Evolutionary conservation across 2,888 invertebrate species (phyloP).

Genomic region (Zaprionus bogoriensis): DNA sequence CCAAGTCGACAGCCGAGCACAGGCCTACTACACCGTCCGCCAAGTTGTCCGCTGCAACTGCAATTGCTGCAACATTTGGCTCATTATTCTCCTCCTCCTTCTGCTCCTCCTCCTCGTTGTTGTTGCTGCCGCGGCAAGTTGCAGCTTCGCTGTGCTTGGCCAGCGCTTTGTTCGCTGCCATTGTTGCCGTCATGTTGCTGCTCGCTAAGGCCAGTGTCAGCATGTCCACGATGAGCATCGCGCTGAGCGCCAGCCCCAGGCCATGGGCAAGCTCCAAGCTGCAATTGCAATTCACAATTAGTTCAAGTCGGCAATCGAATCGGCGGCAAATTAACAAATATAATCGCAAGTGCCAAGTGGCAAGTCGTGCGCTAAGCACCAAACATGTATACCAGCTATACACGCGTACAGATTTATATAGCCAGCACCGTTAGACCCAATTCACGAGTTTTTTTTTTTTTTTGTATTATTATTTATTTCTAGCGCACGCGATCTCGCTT

Average conservation of each 20-base stretch:
- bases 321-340: background rate
- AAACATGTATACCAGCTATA: background rate
- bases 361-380: background rate
- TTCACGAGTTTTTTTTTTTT: background rate
- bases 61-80: slow-evolving; percentile 2
- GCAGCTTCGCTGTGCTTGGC: slow-evolving; percentile 49
- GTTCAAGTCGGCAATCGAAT: slow-evolving; percentile 24
- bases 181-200: slow-evolving; percentile 47
- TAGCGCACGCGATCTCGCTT: slow-evolving; percentile 1
- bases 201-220: slow-evolving; percentile 64
- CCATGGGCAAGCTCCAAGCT: slow-evolving; percentile 16
- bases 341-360: slow-evolving; percentile 6
- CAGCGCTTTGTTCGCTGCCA: slow-evolving; percentile 31
- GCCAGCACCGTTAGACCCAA: slow-evolving; percentile 10
- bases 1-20: slow-evolving; percentile 27
- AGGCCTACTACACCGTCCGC: slow-evolving; percentile 41
- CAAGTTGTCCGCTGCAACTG: slow-evolving; percentile 39
- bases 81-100: slow-evolving; percentile 10
- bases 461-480: background rate
- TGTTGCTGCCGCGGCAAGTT: slow-evolving; percentile 40
- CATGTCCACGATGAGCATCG: slow-evolving; percentile 72
- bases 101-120: slow-evolving; percentile 19
- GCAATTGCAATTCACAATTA: slow-evolving; percentile 36
- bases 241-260: slow-evolving; percentile 5
- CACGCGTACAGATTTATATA: background rate